Percentiles rank a stretch among this genome's conserved stretches.
These are phyloP conservation scores for Sarcophaga variegata DNA, from an alignment of 2,888 invertebrate species.

Conservation along the genomic window DNA sequence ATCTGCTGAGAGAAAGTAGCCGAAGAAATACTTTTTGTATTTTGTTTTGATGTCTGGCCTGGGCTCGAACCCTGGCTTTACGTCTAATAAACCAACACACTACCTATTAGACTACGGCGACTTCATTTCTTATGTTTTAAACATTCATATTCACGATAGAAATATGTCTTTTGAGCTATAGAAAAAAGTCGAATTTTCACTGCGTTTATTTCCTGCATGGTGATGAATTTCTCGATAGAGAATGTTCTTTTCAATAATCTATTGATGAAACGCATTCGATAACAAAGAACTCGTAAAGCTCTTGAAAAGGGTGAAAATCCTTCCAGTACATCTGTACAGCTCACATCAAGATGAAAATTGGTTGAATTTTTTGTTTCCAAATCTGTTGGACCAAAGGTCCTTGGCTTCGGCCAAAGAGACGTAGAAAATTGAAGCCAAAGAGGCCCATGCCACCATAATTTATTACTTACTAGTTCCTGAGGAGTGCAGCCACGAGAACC, in stretches of 20 bases:
- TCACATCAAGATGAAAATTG: background rate
- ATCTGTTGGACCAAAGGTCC: conserved; percentile 6
- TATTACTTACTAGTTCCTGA: background rate
- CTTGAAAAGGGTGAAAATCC: conserved; percentile 33
- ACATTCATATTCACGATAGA: no score
- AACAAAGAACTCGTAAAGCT: background rate
- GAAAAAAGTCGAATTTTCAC: no score
- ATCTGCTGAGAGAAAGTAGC: no score
- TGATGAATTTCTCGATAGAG: no score
- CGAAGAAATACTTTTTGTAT: no score
- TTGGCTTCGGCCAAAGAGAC: background rate
- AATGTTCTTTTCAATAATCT: no score
- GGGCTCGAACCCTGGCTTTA: no score
- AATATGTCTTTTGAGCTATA: no score
- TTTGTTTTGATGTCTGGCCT: no score
- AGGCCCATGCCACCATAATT: conserved; percentile 38
- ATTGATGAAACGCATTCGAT: conserved; percentile 18
- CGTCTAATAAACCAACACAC: no score
- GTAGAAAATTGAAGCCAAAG: conserved; percentile 17
- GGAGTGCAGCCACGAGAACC: conserved; percentile 20
- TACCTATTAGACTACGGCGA: no score
- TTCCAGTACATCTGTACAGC: background rate
- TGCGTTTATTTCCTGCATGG: background rate
- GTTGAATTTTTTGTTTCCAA: conserved; percentile 15
- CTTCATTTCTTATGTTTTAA: no score